Base-by-base conservation (phyloP, 1,140 invertebrate species). In the Magallana ariakensis region DNA sequence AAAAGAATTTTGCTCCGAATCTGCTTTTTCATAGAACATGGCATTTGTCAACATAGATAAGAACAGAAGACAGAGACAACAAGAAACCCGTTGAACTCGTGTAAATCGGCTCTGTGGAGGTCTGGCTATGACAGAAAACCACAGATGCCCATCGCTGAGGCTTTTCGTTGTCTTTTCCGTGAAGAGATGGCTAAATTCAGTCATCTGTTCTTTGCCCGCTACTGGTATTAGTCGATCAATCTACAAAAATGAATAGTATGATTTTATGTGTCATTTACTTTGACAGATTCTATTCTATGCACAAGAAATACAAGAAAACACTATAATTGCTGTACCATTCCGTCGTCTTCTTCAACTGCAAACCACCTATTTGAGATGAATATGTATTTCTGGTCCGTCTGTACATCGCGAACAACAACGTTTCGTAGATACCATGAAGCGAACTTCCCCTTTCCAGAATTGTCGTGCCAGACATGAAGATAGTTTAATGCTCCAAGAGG, bases 401-500 rank as follows among this genome's bases (percentile, higher is more conserved):
- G 95, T 19, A 96, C 89, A 89, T 96, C 96, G 53, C 94, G 91
- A 7, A 96, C 91, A 7, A 95, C 90, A 53, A 96, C 92, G 87
- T 94, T 94, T 75, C 95, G 95, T 54, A 96, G 92, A 88, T 94
- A 96, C 96, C 96, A 96, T 0, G 96, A 96, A 5, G 94, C 95
- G 22, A 93, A 90, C 33, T 94, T 93, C 5, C 95, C 95, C 85
- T 94, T 93, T 1, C 96, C 96, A n/a, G 94, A 94, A 90, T 96
- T 96, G 91, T 96, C 95, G 88, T 96, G 96, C 96, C 96, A 96
- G 7, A 96, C 93, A 16, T 95, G 92, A 8, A 95, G 91, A 90
- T 95, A 96, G 81, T 94, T 95, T 70, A 96, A 90, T 13, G 93
- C 89, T 15, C 96, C 96, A 0, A 96, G 92, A 8, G 95, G 93